Evolutionary conservation across 1,140 invertebrate genomes (phyloP), one percentile per base, ranked within the genome.

Genomic region (Lanistes nyassanus): DNA sequence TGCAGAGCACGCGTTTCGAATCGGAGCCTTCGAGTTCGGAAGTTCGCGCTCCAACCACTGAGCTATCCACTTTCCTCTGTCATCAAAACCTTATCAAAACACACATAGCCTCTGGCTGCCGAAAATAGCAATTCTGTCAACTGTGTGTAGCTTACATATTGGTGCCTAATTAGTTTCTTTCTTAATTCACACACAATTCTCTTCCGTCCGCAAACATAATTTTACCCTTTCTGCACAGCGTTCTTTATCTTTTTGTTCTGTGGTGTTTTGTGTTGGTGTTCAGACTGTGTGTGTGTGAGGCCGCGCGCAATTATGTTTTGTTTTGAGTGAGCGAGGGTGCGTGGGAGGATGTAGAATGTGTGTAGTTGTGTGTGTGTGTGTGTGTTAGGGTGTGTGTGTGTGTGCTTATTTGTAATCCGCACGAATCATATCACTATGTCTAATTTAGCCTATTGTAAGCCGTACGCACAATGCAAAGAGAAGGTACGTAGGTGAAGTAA

Each of bases 291-390:
- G 51, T n/a, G 51, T 55, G 51, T n/a, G 51, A 13, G 51, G 13
- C 11, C n/a, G 51, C 51, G 51, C 51, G 51, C 51, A n/a, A 11
- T 16, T 55, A n/a, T 55, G 51, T 55, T 13, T 55, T 16, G 11
- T 13, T 55, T 13, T 55, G 51, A 13, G 51, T 55, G n/a, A 23
- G n/a, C n/a, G 58, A 9, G 4, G 11, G 58, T 62, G 58, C 58
- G 58, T 62, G n/a, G n/a, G 58, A 26, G 58, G 11, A 31, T 62
- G 58, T 26, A n/a, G n/a, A n/a, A 31, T 62, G 58, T 62, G 58
- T 62, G 58, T 26, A 31, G n/a, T n/a, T 62, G 58, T 26, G 58
- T 62, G 58, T 62, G 58, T 62, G 58, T 62, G 58, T 62, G 58
- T 62, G 58, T 62, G 58, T 62, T n/a, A 26, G 58, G 2, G 58